phyloP scores from a whole-genome alignment of 2,113 vertebrate species.

The Triplophysa dalaica region DNA sequence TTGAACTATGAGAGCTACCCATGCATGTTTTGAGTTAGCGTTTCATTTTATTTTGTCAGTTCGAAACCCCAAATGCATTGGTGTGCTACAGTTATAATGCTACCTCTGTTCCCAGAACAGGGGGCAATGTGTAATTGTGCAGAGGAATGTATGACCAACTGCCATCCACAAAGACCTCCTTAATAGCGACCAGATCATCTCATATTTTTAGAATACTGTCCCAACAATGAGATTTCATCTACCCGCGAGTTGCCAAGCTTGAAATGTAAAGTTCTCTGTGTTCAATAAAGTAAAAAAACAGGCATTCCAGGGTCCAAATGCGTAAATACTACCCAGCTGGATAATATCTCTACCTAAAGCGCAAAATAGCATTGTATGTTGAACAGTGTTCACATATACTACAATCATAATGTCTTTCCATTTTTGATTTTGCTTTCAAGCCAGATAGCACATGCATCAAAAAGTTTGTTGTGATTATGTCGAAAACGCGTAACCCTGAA shows the following conservation, averaged over 20 bases:
- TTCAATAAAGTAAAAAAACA: constrained; percentile 34
- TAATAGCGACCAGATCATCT: constrained; percentile 50
- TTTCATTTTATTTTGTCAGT: constrained; percentile 34
- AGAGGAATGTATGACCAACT: constrained; percentile 65
- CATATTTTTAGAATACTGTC: constrained; percentile 63
- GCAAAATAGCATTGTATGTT: background rate
- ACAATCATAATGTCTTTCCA: background rate
- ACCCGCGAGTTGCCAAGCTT: constrained; percentile 58
- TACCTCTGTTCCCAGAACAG: constrained; percentile 58
- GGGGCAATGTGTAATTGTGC: constrained; percentile 57
- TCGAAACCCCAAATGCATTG: constrained; percentile 20
- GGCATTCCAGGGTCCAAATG: constrained; percentile 21
- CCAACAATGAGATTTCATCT: constrained; percentile 61
- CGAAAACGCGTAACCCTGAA: background rate
- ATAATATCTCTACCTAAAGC: constrained; percentile 24
- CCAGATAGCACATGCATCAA: background rate
- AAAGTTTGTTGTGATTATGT: constrained; percentile 7
- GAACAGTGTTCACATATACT: background rate
- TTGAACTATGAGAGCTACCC: constrained; percentile 27
- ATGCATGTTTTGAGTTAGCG: constrained; percentile 22
- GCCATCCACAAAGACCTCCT: constrained; percentile 62
- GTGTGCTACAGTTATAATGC: constrained; percentile 60
- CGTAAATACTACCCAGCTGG: background rate
- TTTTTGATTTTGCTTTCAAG: constrained; percentile 13
- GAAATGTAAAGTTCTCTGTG: constrained; percentile 67